phyloP scores from a whole-genome alignment of 2,113 vertebrate genomes.

The Columbina picui region DNA sequence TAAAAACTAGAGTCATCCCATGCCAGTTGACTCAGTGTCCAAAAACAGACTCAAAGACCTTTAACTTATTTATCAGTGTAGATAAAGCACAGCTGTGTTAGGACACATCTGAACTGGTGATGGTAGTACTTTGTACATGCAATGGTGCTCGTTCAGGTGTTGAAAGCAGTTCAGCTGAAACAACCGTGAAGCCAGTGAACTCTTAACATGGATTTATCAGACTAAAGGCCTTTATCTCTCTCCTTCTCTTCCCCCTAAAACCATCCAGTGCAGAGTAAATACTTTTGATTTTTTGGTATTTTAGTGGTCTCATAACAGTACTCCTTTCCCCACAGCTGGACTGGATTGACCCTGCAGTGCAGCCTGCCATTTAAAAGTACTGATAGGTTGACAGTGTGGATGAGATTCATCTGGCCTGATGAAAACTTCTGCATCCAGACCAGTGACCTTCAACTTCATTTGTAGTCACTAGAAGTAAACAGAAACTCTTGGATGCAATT shows the following conservation, averaged over 20 bases:
- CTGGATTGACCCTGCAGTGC: neutral
- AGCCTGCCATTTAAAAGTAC: neutral
- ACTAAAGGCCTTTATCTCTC: neutral
- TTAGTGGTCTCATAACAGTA: neutral
- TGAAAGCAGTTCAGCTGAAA: neutral
- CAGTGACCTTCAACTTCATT: neutral
- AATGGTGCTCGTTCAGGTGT: neutral
- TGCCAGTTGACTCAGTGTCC: neutral
- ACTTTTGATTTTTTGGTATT: neutral
- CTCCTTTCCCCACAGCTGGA: neutral
- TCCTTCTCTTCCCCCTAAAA: neutral
- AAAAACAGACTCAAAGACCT: neutral
- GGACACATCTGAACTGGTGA: accelerated
- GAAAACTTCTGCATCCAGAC: neutral
- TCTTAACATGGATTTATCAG: neutral
- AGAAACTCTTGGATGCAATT: neutral
- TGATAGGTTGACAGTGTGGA: neutral
- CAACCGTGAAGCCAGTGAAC: neutral
- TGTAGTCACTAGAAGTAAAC: neutral
- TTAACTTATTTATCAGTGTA: neutral
- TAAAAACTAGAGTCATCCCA: neutral
- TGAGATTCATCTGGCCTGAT: neutral
- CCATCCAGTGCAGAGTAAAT: neutral
- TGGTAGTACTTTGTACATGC: neutral
- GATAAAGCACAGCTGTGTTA: neutral